These are phyloP conservation scores for Meiosimyza decipiens DNA, from an alignment of 2,888 invertebrate genomes.

Conservation along the genomic window DNA sequence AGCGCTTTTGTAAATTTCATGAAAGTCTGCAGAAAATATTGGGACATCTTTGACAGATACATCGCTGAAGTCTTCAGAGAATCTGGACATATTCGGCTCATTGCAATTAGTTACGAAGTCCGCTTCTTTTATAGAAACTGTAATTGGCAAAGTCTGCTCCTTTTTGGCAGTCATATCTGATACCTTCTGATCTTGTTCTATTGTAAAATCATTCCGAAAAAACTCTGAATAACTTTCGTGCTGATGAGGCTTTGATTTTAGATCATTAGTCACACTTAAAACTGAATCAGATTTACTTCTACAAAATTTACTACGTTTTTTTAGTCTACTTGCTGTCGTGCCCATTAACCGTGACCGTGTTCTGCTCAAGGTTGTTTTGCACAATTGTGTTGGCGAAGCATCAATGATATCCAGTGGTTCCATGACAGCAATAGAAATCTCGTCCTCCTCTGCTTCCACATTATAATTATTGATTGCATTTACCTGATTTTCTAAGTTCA, in stretches of 20 bases:
- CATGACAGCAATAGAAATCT: slow-evolving; percentile 14
- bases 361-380: slow-evolving; percentile 37
- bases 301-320: slow-evolving; percentile 42
- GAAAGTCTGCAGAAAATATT: slow-evolving; percentile 56
- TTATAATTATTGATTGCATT: slow-evolving; percentile 44
- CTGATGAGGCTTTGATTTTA: background rate
- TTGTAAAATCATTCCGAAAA: slow-evolving; percentile 59
- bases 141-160: slow-evolving; percentile 40
- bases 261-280: background rate
- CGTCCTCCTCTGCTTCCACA: slow-evolving; percentile 15
- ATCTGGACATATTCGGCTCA: background rate
- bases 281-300: slow-evolving; percentile 54
- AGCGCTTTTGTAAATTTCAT: slow-evolving; percentile 39
- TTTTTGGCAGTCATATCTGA: background rate
- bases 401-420: slow-evolving; percentile 48
- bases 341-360: slow-evolving; percentile 41
- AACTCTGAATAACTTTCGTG: slow-evolving; percentile 55
- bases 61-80: slow-evolving; percentile 34
- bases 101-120: slow-evolving; percentile 39
- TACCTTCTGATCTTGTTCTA: slow-evolving; percentile 27
- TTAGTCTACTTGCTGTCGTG: background rate
- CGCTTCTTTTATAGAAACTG: slow-evolving; percentile 53
- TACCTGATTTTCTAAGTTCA: slow-evolving; percentile 57
- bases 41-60: slow-evolving; percentile 46
- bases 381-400: slow-evolving; percentile 58